Conservation (phyloP, 2,888 invertebrate species). For the Laothoe populi region DNA sequence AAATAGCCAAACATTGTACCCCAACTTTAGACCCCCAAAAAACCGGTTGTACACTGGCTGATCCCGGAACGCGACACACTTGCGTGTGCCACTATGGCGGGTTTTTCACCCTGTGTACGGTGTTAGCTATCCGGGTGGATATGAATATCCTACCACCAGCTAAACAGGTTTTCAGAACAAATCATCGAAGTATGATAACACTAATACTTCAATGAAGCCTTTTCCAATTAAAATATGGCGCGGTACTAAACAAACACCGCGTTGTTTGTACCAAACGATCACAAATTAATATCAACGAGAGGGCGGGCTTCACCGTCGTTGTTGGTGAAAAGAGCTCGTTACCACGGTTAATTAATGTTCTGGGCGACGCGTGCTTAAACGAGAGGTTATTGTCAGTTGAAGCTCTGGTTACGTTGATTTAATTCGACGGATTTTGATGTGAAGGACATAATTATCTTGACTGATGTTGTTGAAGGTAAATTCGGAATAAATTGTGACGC, state of each 20-base stretch:
- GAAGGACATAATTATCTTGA: neutral
- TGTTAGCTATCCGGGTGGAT: too few relatives aligned
- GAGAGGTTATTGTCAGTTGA: constrained; percentile 6
- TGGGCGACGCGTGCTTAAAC: neutral
- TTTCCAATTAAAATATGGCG: constrained; percentile 27
- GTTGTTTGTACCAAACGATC: constrained; percentile 14
- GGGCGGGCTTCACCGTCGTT: constrained; percentile 20
- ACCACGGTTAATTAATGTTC: constrained; percentile 27
- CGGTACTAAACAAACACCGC: constrained; percentile 26
- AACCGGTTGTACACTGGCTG: too few relatives aligned
- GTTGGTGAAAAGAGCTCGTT: constrained; percentile 26
- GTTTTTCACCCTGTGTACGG: too few relatives aligned
- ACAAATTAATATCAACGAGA: constrained; percentile 26
- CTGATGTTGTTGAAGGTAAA: neutral
- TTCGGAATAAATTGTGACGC: too few relatives aligned
- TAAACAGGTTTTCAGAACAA: too few relatives aligned
- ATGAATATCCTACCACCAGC: too few relatives aligned
- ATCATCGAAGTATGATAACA: neutral
- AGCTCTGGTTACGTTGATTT: neutral
- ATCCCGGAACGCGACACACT: too few relatives aligned
- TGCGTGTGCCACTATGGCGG: too few relatives aligned
- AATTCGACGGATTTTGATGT: neutral
- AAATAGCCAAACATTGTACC: too few relatives aligned
- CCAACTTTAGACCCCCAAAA: too few relatives aligned
- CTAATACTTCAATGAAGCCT: constrained; percentile 18